A percentile compares a stretch with the other conserved stretches of the same genome.
Conservation (phyloP, 2,797 vertebrate genomes). For the Setipinna tenuifilis region DNA sequence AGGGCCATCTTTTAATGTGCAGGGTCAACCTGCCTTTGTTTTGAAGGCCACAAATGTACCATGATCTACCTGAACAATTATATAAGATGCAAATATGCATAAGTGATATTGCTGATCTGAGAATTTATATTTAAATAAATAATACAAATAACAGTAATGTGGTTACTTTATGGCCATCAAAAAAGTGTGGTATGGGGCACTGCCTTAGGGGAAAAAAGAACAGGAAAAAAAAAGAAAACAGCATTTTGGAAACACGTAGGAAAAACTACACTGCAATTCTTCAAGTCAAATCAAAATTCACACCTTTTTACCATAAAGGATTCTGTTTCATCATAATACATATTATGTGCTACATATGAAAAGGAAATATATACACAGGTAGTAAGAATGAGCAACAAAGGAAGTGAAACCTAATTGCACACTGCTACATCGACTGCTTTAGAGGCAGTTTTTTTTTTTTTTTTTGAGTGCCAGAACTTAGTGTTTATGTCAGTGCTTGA, state of each 20-base stretch:
- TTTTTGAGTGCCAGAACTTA: slow-evolving; percentile 86
- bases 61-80: slow-evolving; percentile 63
- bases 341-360: slow-evolving; percentile 84
- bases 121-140: slow-evolving; percentile 58
- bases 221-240: slow-evolving; percentile 61
- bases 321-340: slow-evolving; percentile 68
- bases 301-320: slow-evolving; percentile 73
- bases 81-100: slow-evolving; percentile 60
- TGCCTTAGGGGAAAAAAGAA: slow-evolving; percentile 14
- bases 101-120: slow-evolving; percentile 55
- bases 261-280: slow-evolving; percentile 76
- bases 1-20: slow-evolving; percentile 6
- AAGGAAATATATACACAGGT: slow-evolving; percentile 79
- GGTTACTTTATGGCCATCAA: slow-evolving; percentile 46
- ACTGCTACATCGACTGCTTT: slow-evolving; percentile 98
- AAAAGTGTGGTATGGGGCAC: slow-evolving; percentile 29
- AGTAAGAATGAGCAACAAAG: slow-evolving; percentile 78
- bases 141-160: slow-evolving; percentile 30
- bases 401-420: slow-evolving; percentile 90
- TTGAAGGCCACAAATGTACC: slow-evolving; percentile 61
- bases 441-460: slow-evolving; percentile 85
- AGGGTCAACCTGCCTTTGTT: slow-evolving; percentile 6
- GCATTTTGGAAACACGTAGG: slow-evolving; percentile 75
- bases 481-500: slow-evolving; percentile 95
- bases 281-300: slow-evolving; percentile 84